Base-by-base conservation (phyloP, 2,888 invertebrate species). In the Diogma glabrata region DNA sequence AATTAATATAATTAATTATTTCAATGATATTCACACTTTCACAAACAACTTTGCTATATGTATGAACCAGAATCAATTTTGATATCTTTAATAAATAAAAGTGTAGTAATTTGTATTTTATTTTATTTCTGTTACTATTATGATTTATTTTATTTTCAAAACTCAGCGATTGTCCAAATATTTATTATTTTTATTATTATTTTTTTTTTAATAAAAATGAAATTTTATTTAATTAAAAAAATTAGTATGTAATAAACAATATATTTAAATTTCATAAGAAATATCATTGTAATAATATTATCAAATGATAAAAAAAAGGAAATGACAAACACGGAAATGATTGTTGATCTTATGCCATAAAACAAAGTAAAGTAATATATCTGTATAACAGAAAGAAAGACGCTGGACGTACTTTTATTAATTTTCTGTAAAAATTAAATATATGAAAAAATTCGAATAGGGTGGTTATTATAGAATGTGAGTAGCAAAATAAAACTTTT, bases 381-480 rank as follows among this genome's bases (percentile, higher is more conserved):
- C n/a, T n/a, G 12, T 43, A 43, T 36, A 43, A 43, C 22, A 23
- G 22, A 43, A 22, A 23, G 43, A 43, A 43, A 43, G 43, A 22
- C 43, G 43, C 43, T 43, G 43, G 43, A 43, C 43, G 43, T 43
- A 43, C 43, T 43, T 43, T 43, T 12, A 22, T n/a, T n/a, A n/a
- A n/a, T 43, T 43, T 19, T 43, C 19, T 20, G 20, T 40, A 40
- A 40, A 40, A 40, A 40, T 14, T 14, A 36, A n/a, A 43, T 43
- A 43, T 43, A 43, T 43, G 43, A 43, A 43, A 22, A 20, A 22
- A 43, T 43, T 43, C 23, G 20, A 23, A 43, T 20, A 22, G 22
- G 23, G 43, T 43, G 23, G n/a, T n/a, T n/a, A n/a, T n/a, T n/a
- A n/a, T n/a, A n/a, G n/a, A n/a, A n/a, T n/a, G n/a, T n/a, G n/a